Conservation (phyloP, 2,888 invertebrate genomes). For the Tenthredo distinguenda region DNA sequence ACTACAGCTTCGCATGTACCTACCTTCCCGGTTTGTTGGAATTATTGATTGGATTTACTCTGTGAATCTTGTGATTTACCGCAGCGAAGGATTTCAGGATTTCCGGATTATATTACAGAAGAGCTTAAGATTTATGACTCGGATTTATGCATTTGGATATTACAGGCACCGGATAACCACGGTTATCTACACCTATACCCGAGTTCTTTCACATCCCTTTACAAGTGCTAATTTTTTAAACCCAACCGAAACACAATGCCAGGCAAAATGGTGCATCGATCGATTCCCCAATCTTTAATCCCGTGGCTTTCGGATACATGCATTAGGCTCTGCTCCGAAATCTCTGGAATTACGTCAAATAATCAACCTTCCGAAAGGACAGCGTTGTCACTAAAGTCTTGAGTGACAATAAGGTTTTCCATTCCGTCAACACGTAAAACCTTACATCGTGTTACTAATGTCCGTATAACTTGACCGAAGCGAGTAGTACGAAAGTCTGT, state of each 20-base stretch:
- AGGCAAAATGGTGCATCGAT: background rate
- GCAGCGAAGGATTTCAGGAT: conserved; percentile 44
- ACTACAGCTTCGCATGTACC: conserved; percentile 22
- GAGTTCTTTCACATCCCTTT: conserved; percentile 20
- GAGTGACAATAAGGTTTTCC: too few species aligned
- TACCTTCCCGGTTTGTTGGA: conserved; percentile 45
- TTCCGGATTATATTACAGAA: conserved; percentile 51
- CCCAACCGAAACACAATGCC: background rate
- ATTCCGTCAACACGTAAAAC: too few species aligned
- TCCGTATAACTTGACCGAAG: too few species aligned
- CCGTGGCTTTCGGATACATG: too few species aligned
- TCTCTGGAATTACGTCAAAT: too few species aligned
- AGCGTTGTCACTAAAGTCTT: too few species aligned
- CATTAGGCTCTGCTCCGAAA: too few species aligned
- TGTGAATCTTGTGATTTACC: conserved; percentile 52
- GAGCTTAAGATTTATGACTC: conserved; percentile 47
- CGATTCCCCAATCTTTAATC: too few species aligned
- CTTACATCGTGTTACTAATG: too few species aligned
- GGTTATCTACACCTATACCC: background rate
- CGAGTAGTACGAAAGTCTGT: too few species aligned
- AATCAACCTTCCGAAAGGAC: too few species aligned
- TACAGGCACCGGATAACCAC: conserved; percentile 26
- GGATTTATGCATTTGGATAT: conserved; percentile 50
- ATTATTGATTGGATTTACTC: conserved; percentile 52
- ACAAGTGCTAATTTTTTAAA: background rate